These are phyloP conservation scores for Pectinophora gossypiella DNA, from an alignment of 1,140 invertebrate genomes.

Conservation along the genomic window DNA sequence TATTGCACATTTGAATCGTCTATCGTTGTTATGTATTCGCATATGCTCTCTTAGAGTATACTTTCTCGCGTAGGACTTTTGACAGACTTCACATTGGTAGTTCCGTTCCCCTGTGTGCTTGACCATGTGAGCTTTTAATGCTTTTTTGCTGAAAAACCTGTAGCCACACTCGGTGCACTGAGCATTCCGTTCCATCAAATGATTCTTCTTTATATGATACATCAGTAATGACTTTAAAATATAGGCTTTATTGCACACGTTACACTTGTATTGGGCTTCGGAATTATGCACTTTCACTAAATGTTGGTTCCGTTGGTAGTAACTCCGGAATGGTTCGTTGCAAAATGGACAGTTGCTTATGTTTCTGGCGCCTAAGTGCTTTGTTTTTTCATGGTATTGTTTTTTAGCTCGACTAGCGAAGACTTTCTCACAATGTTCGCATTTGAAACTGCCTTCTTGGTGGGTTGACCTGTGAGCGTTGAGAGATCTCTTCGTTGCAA, in stretches of 20 bases:
- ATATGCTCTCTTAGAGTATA: constrained; percentile 83
- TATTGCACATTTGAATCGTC: constrained; percentile 66
- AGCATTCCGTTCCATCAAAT: constrained; percentile 59
- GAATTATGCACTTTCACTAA: constrained; percentile 46
- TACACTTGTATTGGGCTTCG: constrained; percentile 53
- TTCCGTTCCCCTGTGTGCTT: constrained; percentile 79
- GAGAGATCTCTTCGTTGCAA: constrained; percentile 51
- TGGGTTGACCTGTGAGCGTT: constrained; percentile 62
- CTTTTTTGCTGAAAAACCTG: constrained; percentile 59
- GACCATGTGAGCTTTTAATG: constrained; percentile 77
- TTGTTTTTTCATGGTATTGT: constrained; percentile 60
- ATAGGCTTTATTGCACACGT: constrained; percentile 55
- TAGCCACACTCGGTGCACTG: constrained; percentile 50
- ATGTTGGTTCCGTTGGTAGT: constrained; percentile 55
- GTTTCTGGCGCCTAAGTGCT: constrained; percentile 46
- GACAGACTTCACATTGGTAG: constrained; percentile 76
- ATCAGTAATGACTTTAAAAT: constrained; percentile 45
- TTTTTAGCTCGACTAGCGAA: constrained; percentile 52
- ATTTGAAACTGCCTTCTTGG: constrained; percentile 39
- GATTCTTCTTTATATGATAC: constrained; percentile 55
- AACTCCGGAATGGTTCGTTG: constrained; percentile 51
- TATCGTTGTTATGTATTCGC: constrained; percentile 78
- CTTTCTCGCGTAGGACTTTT: constrained; percentile 79
- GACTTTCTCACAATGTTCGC: constrained; percentile 49
- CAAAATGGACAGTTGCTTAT: constrained; percentile 58